These are phyloP conservation scores for Acanthococcus lagerstroemiae DNA, from an alignment of 2,888 invertebrate species.

Conservation along the genomic window DNA sequence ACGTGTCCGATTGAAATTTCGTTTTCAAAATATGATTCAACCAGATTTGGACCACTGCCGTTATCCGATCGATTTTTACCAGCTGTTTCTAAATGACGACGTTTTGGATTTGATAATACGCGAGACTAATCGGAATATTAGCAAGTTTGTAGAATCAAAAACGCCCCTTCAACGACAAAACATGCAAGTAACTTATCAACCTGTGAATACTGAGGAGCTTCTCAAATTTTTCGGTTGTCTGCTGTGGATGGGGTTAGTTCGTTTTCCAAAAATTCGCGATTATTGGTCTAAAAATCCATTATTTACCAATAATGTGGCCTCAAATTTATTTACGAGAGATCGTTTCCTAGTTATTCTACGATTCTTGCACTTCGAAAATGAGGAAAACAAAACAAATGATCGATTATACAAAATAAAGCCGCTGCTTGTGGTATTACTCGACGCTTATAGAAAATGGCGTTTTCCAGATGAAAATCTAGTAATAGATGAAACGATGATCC, in stretches of 20 bases:
- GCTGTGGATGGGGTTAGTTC: slow-evolving; percentile 39
- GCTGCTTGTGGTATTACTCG: slow-evolving; percentile 21
- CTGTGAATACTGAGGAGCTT: too few species aligned
- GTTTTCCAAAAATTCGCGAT: slow-evolving; percentile 37
- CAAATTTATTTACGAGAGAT: slow-evolving; percentile 35
- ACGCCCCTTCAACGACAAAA: too few species aligned
- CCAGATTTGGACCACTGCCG: too few species aligned
- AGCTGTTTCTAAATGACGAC: too few species aligned
- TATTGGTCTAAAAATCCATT: slow-evolving; percentile 38
- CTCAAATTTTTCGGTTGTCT: slow-evolving; percentile 38
- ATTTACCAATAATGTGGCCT: slow-evolving; percentile 32
- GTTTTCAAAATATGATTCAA: too few species aligned
- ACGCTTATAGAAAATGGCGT: slow-evolving; percentile 1
- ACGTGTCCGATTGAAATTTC: too few species aligned
- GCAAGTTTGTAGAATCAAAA: too few species aligned
- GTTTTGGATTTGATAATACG: too few species aligned
- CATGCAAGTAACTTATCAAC: too few species aligned
- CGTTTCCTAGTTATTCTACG: slow-evolving; percentile 37
- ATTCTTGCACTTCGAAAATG: slow-evolving; percentile 38
- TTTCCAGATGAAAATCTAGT: slow-evolving; percentile 37
- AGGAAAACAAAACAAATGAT: slow-evolving; percentile 34
- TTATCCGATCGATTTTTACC: too few species aligned
- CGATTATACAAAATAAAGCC: slow-evolving; percentile 33
- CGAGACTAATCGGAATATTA: too few species aligned
- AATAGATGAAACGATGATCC: slow-evolving; percentile 40